Conservation (phyloP, 2,888 invertebrate species). For the Brachyopa scutellaris region DNA sequence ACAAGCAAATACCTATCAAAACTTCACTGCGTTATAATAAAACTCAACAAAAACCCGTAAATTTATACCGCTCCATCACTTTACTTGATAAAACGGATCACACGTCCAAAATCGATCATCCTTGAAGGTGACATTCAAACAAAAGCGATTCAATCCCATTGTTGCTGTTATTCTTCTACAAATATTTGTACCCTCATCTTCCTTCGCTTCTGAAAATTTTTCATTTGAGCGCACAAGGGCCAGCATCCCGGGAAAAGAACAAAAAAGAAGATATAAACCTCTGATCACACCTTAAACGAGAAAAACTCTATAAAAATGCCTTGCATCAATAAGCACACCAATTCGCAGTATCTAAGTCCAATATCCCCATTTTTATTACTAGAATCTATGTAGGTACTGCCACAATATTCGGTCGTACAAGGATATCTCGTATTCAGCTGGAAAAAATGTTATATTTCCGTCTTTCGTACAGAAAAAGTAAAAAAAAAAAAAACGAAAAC, state of each 20-base stretch:
- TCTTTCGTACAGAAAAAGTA: slow-evolving; percentile 2
- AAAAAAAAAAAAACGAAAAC: neutral
- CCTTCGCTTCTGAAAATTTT: too few species aligned
- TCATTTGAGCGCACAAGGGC: slow-evolving; percentile 14
- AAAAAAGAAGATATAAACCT: slow-evolving; percentile 29
- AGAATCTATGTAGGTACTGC: neutral
- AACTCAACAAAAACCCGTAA: neutral
- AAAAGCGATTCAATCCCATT: slow-evolving; percentile 33
- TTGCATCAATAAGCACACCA: slow-evolving; percentile 49
- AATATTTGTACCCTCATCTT: neutral
- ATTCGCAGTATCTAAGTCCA: slow-evolving; percentile 48
- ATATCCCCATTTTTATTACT: slow-evolving; percentile 53
- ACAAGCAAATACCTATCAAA: neutral
- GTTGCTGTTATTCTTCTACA: slow-evolving; percentile 5
- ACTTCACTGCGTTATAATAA: neutral
- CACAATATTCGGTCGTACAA: neutral
- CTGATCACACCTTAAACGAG: slow-evolving; percentile 47
- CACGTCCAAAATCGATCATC: slow-evolving; percentile 18
- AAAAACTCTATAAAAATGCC: slow-evolving; percentile 38
- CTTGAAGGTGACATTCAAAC: slow-evolving; percentile 1
- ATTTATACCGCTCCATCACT: neutral
- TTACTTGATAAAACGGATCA: neutral
- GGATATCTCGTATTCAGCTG: slow-evolving; percentile 17
- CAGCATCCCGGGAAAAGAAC: slow-evolving; percentile 13
- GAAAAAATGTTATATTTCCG: slow-evolving; percentile 29